Evolutionary conservation across 2,113 vertebrate species (phyloP).

Genomic region (Carollia perspicillata): DNA sequence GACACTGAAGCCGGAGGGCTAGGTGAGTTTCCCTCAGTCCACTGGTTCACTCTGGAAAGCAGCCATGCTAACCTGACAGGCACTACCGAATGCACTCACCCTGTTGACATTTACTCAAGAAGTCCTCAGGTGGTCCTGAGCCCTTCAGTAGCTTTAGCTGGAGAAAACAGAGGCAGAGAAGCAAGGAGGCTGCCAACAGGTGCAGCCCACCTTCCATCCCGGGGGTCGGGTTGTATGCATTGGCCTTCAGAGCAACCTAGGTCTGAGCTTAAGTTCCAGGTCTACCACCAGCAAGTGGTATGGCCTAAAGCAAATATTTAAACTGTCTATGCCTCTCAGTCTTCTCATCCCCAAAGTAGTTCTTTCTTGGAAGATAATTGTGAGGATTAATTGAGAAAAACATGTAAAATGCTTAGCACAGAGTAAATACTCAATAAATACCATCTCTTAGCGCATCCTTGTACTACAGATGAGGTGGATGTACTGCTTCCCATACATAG

Average conservation of each 20-base stretch:
- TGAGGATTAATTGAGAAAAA: not conserved
- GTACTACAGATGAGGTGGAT: not conserved
- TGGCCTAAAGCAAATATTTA: not conserved
- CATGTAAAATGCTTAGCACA: not conserved
- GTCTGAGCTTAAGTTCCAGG: not conserved
- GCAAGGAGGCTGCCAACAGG: not conserved
- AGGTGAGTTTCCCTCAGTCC: not conserved
- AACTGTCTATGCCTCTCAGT: not conserved
- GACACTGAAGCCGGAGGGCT: not conserved
- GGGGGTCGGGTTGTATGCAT: not conserved
- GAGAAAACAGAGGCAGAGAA: not conserved
- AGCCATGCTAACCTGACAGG: not conserved
- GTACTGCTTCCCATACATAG: not conserved
- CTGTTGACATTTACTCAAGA: not conserved
- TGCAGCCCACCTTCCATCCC: not conserved
- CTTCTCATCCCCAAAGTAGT: conserved; percentile 12
- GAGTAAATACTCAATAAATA: not conserved
- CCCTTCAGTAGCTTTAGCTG: not conserved
- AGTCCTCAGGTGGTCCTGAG: not conserved
- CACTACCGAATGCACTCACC: not conserved
- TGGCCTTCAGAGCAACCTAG: not conserved
- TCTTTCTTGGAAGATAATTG: not conserved
- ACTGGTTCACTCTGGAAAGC: not conserved
- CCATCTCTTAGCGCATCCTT: not conserved
- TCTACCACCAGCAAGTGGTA: not conserved